Percentiles rank a stretch among this genome's conserved stretches.
Evolutionary conservation across 1,140 invertebrate genomes (phyloP).

Genomic region (Platyscapa corneri): DNA sequence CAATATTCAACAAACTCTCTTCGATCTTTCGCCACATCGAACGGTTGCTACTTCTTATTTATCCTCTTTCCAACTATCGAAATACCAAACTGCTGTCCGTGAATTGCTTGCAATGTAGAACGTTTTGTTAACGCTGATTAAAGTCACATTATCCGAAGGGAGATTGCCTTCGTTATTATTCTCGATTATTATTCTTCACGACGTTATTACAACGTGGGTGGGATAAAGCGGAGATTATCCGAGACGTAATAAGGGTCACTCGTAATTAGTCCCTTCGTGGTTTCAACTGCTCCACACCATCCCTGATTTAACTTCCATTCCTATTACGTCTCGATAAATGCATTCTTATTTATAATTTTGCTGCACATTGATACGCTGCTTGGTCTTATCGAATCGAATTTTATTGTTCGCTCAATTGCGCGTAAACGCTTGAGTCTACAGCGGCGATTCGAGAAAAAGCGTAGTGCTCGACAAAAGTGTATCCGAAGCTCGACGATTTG

Average conservation of each 20-base stretch:
- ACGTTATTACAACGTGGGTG: not conserved
- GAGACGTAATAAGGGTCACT: slow-evolving; percentile 1
- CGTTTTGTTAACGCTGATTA: no score
- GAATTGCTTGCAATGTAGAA: no score
- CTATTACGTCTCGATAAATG: not conserved
- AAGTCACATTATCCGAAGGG: no score
- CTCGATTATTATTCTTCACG: not conserved
- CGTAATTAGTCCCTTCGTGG: not conserved
- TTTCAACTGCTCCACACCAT: not conserved
- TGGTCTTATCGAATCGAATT: not conserved
- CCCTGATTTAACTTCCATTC: not conserved
- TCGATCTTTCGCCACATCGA: not conserved
- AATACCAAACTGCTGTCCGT: no score
- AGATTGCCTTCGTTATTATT: no score
- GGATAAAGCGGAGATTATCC: not conserved
- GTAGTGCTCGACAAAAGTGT: no score
- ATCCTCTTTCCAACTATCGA: not conserved
- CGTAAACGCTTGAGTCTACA: not conserved
- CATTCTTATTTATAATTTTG: not conserved
- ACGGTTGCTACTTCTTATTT: not conserved
- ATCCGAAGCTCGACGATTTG: no score
- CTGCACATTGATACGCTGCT: not conserved
- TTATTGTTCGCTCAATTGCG: not conserved
- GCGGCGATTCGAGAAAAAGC: no score
- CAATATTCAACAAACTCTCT: not conserved